Conservation (phyloP, 2,888 invertebrate species). For the Xestia rhomboidea region DNA sequence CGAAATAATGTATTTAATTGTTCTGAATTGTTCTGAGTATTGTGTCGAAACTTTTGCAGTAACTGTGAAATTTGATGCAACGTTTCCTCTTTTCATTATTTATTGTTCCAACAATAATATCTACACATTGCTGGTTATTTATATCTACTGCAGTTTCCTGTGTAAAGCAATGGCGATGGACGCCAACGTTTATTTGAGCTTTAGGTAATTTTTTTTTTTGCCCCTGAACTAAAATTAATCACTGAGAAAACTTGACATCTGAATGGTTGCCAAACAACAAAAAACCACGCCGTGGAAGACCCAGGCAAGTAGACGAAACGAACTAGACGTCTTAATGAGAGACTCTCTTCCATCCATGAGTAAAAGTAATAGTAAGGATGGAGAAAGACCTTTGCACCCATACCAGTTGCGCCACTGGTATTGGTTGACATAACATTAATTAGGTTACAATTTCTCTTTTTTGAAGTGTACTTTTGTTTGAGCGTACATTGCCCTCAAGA, state of each 20-base stretch:
- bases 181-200: neutral
- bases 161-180: neutral
- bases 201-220: too few species aligned
- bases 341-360: neutral
- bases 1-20: slow-evolving; percentile 26
- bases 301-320: neutral
- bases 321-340: neutral
- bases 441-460: neutral
- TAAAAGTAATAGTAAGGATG: neutral
- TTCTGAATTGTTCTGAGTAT: slow-evolving; percentile 33
- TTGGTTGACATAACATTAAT: neutral
- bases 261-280: neutral
- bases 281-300: neutral
- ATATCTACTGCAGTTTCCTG: slow-evolving; percentile 7
- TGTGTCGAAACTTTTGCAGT: slow-evolving; percentile 30
- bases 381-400: neutral
- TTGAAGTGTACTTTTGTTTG: too few species aligned
- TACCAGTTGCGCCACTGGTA: neutral
- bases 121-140: slow-evolving; percentile 13
- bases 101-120: slow-evolving; percentile 37
- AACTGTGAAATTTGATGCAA: slow-evolving; percentile 50
- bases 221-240: neutral
- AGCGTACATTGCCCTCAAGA: neutral
- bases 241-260: neutral
- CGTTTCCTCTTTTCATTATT: slow-evolving; percentile 41